Percentiles rank a stretch among this genome's conserved stretches.
phyloP scores from a whole-genome alignment of 2,888 invertebrate species.

The Cephus nigrinus region DNA sequence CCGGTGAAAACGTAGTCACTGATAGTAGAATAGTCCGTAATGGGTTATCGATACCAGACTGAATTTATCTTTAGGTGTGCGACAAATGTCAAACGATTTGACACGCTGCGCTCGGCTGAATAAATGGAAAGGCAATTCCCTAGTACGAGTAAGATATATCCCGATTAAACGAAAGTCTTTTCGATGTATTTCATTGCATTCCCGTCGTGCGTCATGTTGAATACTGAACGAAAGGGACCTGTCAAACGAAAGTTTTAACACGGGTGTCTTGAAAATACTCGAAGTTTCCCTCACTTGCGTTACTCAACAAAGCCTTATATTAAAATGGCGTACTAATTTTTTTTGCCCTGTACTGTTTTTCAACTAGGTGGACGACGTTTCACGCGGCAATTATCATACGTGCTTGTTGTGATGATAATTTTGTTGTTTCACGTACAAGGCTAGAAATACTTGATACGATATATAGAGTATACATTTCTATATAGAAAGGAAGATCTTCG shows the following conservation, averaged over 20 bases:
- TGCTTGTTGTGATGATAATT: neutral
- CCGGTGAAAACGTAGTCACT: too few relatives aligned
- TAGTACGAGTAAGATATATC: neutral
- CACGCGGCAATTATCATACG: neutral
- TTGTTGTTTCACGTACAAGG: neutral
- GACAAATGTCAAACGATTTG: constrained; percentile 1
- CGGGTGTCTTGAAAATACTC: neutral
- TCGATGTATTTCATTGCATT: neutral
- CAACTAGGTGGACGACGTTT: neutral
- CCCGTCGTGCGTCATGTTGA: too few relatives aligned
- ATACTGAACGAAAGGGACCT: neutral
- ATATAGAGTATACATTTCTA: neutral
- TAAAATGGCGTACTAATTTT: neutral
- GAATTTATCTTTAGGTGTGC: neutral
- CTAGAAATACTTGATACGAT: neutral
- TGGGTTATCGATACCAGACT: too few relatives aligned
- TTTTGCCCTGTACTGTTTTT: neutral
- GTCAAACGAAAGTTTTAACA: neutral
- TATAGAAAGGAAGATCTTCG: neutral
- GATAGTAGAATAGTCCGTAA: too few relatives aligned
- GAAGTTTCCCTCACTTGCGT: neutral
- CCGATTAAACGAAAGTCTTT: constrained; percentile 2
- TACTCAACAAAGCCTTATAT: neutral
- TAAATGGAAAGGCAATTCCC: constrained; percentile 1
- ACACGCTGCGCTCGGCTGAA: neutral